Evolutionary conservation across 2,888 invertebrate genomes (phyloP).

Genomic region (Leucoptera coffeella): DNA sequence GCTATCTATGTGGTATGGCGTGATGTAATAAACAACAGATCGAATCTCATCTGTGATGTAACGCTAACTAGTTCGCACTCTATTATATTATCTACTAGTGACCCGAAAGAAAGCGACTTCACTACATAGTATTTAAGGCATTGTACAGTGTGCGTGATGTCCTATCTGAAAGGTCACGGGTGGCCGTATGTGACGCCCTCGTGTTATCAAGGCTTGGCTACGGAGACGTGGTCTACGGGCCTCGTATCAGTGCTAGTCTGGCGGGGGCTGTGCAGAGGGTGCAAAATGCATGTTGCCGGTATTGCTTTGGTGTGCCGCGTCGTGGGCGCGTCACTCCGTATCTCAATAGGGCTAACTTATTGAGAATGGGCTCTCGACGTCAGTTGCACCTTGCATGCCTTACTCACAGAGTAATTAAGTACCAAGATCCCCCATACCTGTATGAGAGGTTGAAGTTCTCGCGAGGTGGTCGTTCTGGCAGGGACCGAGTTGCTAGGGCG

Average conservation of each 20-base stretch:
- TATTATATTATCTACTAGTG: too few relatives aligned
- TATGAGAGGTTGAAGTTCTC: conserved; percentile 1
- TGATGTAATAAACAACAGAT: too few relatives aligned
- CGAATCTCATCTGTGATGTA: too few relatives aligned
- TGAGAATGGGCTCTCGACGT: conserved; percentile 3
- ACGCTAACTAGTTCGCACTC: too few relatives aligned
- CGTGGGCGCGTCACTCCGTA: conserved; percentile 5
- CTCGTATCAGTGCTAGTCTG: conserved; percentile 1
- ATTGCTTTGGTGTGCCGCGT: conserved; percentile 6
- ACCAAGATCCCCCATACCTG: not conserved
- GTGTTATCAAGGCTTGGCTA: conserved; percentile 5
- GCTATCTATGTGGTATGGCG: too few relatives aligned
- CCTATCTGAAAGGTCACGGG: too few relatives aligned
- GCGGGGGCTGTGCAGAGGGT: conserved; percentile 2
- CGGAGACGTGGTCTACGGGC: conserved; percentile 4
- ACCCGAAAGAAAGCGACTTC: too few relatives aligned
- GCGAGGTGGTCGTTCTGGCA: too few relatives aligned
- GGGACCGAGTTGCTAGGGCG: too few relatives aligned
- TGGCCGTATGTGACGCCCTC: too few relatives aligned
- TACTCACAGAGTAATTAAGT: not conserved
- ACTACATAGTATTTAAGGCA: too few relatives aligned
- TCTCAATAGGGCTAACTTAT: conserved; percentile 3
- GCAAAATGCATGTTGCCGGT: conserved; percentile 7
- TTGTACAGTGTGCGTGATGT: too few relatives aligned
- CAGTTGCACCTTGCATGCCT: not conserved